A percentile compares a stretch with the other conserved stretches of the same genome.
phyloP scores from a whole-genome alignment of 2,888 invertebrate genomes.

The Stenchaetothrips biformis region DNA sequence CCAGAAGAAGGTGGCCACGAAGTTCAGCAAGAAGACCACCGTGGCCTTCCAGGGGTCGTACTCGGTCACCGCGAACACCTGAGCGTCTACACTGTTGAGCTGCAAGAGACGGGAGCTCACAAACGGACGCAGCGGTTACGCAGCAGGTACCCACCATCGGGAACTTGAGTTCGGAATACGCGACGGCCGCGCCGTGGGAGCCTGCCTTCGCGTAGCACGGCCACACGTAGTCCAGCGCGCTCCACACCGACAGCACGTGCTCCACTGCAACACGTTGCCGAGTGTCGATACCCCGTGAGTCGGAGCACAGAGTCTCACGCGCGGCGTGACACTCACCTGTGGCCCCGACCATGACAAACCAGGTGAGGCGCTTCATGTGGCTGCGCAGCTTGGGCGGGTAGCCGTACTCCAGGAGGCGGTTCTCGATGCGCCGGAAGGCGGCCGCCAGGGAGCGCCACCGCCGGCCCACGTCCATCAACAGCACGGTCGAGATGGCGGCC shows the following conservation, averaged over 20 bases:
- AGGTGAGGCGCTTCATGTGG: conserved; percentile 8
- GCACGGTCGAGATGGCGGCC: not conserved
- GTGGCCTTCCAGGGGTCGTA: not conserved
- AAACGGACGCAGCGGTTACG: too few species aligned
- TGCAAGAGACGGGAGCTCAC: too few species aligned
- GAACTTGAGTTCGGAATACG: conserved; percentile 42
- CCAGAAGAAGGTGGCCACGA: conserved; percentile 64
- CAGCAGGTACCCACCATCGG: conserved; percentile 37
- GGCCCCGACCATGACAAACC: not conserved
- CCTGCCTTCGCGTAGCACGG: conserved; percentile 39
- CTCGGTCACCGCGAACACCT: not conserved
- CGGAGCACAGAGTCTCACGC: not conserved
- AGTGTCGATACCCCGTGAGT: not conserved
- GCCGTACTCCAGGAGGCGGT: not conserved
- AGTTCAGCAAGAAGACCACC: conserved; percentile 45
- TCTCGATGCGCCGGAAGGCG: not conserved
- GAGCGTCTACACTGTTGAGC: too few species aligned
- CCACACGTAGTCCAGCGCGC: conserved; percentile 47
- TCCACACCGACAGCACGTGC: conserved; percentile 56
- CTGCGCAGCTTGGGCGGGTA: not conserved
- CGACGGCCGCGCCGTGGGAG: not conserved
- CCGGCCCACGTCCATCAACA: not conserved
- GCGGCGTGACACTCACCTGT: not conserved
- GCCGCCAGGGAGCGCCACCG: not conserved
- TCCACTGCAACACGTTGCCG: conserved; percentile 49